Percentiles rank a stretch among this genome's conserved stretches.
phyloP scores from a whole-genome alignment of 2,797 vertebrate species.

The Etheostoma perlongum region DNA sequence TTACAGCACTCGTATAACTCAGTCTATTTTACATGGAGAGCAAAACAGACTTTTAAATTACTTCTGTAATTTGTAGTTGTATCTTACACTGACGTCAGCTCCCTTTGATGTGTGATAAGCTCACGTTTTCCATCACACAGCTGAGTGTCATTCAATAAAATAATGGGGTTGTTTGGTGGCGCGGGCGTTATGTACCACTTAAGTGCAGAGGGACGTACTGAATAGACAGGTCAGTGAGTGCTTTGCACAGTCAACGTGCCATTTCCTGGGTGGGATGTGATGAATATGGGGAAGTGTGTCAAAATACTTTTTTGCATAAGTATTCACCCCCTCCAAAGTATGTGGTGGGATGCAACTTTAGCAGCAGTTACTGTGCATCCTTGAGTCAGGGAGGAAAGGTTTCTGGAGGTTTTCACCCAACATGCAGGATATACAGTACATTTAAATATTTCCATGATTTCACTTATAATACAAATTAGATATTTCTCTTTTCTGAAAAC shows the following conservation, averaged over 20 bases:
- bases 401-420: neutral
- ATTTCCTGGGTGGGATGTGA: conserved; percentile 1
- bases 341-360: neutral
- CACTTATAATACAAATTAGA: too few relatives aligned
- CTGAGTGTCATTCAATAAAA: conserved; percentile 17
- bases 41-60: conserved; percentile 2
- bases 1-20: neutral
- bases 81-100: neutral
- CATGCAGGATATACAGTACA: neutral
- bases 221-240: conserved; percentile 35
- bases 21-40: neutral
- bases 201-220: neutral
- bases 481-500: neutral
- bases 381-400: neutral
- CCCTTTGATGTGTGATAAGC: conserved; percentile 19
- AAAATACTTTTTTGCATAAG: neutral
- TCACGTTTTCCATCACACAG: conserved; percentile 14
- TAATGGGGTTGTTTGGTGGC: conserved; percentile 15
- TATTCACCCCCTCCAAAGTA: neutral
- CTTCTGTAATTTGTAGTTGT: neutral
- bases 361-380: neutral
- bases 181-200: conserved; percentile 35
- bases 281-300: neutral
- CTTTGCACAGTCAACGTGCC: neutral
- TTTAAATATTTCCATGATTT: neutral